These are phyloP conservation scores for Galeopsomyia nigrocyanea DNA, from an alignment of 2,888 invertebrate species.

Conservation along the genomic window DNA sequence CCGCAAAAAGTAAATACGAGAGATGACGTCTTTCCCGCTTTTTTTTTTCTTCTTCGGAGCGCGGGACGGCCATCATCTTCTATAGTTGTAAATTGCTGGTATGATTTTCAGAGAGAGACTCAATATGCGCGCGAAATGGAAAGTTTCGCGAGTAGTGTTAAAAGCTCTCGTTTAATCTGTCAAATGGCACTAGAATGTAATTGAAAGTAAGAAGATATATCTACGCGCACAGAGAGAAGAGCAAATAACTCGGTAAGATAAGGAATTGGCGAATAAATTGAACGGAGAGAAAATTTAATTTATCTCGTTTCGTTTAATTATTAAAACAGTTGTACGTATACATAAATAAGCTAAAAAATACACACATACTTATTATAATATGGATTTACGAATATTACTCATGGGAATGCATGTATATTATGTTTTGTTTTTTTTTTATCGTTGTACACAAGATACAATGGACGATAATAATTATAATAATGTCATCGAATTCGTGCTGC, in stretches of 20 bases:
- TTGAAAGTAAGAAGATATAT: no score
- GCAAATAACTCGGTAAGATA: neutral
- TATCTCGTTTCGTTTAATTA: constrained; percentile 58
- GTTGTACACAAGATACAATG: constrained; percentile 42
- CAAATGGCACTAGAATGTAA: no score
- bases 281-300: constrained; percentile 34
- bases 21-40: no score
- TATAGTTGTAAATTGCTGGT: no score
- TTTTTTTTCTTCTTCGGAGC: no score
- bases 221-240: no score
- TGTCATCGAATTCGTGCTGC: constrained; percentile 41
- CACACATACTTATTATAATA: constrained; percentile 57
- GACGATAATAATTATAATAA: neutral
- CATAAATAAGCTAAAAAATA: constrained; percentile 66
- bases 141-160: no score
- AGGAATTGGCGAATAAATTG: constrained; percentile 3
- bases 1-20: no score
- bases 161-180: no score
- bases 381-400: constrained; percentile 47
- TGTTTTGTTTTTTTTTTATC: constrained; percentile 22
- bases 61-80: no score
- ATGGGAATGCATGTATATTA: constrained; percentile 42
- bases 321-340: constrained; percentile 63
- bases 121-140: no score
- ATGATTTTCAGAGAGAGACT: no score